phyloP scores from a whole-genome alignment of 1,140 invertebrate species.

The Drosophila pectinifera region DNA sequence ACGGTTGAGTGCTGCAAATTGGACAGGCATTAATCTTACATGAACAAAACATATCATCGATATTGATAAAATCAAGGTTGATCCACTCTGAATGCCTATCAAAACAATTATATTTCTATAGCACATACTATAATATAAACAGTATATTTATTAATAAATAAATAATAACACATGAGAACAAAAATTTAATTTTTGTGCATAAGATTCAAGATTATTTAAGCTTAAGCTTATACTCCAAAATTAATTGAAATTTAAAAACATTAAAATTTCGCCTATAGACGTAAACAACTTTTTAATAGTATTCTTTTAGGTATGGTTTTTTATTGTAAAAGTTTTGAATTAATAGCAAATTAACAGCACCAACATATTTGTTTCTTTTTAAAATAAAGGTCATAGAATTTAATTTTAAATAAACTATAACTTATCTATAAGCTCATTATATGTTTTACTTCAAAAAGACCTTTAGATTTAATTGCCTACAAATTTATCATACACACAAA shows the following conservation, averaged over 20 bases:
- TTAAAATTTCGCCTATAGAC: no score
- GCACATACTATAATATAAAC: not conserved
- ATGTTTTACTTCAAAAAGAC: no score
- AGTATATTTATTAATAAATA: not conserved
- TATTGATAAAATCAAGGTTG: not conserved
- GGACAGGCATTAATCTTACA: not conserved
- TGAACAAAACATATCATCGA: not conserved
- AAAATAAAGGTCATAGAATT: no score
- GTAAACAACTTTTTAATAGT: no score
- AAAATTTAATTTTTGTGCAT: not conserved
- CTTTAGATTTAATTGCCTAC: not conserved
- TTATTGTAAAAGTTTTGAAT: no score
- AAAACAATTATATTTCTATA: not conserved
- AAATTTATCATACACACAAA: not conserved
- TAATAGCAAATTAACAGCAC: no score
- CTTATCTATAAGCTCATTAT: no score
- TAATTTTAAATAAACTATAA: no score
- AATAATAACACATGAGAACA: not conserved
- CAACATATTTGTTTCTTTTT: no score
- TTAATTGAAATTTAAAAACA: not conserved
- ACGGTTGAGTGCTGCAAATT: constrained; percentile 18
- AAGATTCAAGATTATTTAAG: not conserved
- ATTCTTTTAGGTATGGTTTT: no score
- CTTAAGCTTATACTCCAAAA: not conserved
- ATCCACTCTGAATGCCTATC: no score